Conservation (phyloP, 2,113 vertebrate genomes). For the Salvator merianae region DNA sequence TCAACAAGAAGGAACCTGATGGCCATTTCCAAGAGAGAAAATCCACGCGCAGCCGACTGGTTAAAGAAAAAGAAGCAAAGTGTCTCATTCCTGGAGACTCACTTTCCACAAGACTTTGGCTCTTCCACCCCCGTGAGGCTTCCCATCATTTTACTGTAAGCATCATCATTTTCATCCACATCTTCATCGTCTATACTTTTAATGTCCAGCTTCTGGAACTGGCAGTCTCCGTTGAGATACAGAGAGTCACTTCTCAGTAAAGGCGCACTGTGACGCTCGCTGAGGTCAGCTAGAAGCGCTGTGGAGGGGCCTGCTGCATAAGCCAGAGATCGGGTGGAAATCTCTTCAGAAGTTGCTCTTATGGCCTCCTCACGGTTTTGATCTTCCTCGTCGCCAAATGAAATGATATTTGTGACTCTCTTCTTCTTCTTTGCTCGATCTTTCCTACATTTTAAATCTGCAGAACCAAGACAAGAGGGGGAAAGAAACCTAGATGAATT, state of each 20-base stretch:
- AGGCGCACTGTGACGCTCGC: slow-evolving; percentile 62
- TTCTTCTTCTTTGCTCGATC: slow-evolving; percentile 91
- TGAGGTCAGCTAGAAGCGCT: slow-evolving; percentile 56
- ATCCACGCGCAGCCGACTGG: too few relatives aligned
- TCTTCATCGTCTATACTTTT: slow-evolving; percentile 83
- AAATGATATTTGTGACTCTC: slow-evolving; percentile 96
- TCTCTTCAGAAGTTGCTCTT: slow-evolving; percentile 72
- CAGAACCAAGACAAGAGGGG: background rate
- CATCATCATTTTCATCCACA: slow-evolving; percentile 63
- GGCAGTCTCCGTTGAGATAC: slow-evolving; percentile 74
- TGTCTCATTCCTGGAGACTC: slow-evolving; percentile 53
- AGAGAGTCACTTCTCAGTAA: slow-evolving; percentile 67
- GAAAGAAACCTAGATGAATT: slow-evolving; percentile 24
- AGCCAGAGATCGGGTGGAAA: slow-evolving; percentile 67
- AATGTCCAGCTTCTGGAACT: slow-evolving; percentile 77
- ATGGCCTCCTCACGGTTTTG: slow-evolving; percentile 63
- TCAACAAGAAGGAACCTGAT: too few relatives aligned
- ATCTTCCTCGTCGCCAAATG: slow-evolving; percentile 90
- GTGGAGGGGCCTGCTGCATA: slow-evolving; percentile 64
- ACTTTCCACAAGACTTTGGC: slow-evolving; percentile 69
- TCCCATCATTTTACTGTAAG: slow-evolving; percentile 31
- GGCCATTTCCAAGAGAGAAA: background rate
- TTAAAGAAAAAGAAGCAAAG: background rate
- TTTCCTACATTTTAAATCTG: slow-evolving; percentile 85
- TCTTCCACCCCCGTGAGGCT: slow-evolving; percentile 49